Percentiles rank a stretch among this genome's conserved stretches.
Conservation (phyloP, 1,140 invertebrate species). For the Acyrthosiphon pisum region DNA sequence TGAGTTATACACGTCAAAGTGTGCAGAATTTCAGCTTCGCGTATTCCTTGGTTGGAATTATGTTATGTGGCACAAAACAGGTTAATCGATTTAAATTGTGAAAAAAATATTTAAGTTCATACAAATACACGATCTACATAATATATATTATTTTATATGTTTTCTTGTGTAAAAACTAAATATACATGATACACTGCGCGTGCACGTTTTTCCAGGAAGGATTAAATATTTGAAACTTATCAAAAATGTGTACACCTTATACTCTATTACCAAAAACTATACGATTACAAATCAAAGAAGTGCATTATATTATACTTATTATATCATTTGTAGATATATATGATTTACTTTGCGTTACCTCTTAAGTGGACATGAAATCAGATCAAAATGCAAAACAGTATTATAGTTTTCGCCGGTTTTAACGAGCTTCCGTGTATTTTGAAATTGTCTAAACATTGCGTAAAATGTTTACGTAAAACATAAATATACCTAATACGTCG, state of each 20-base stretch:
- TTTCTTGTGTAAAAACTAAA: neutral
- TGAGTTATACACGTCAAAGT: neutral
- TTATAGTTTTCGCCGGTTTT: neutral
- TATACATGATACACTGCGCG: neutral
- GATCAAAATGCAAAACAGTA: neutral
- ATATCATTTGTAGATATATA: too few species aligned
- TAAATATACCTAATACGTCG: constrained; percentile 3
- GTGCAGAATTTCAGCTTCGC: neutral
- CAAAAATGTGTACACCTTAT: neutral
- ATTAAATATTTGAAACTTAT: neutral
- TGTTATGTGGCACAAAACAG: too few species aligned
- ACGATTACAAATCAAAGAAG: neutral
- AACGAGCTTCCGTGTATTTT: neutral
- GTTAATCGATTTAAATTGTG: neutral
- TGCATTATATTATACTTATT: neutral
- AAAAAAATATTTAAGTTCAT: too few species aligned
- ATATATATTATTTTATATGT: too few species aligned
- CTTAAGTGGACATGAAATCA: neutral
- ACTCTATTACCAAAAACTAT: neutral
- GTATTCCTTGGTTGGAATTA: neutral
- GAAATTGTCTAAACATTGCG: neutral
- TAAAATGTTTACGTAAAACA: constrained; percentile 7
- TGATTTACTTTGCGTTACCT: neutral
- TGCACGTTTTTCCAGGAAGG: neutral
- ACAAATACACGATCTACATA: neutral